A percentile compares a stretch with the other conserved stretches of the same genome.
Conservation (phyloP, 2,797 vertebrate species). For the Oreochromis grahami region DNA sequence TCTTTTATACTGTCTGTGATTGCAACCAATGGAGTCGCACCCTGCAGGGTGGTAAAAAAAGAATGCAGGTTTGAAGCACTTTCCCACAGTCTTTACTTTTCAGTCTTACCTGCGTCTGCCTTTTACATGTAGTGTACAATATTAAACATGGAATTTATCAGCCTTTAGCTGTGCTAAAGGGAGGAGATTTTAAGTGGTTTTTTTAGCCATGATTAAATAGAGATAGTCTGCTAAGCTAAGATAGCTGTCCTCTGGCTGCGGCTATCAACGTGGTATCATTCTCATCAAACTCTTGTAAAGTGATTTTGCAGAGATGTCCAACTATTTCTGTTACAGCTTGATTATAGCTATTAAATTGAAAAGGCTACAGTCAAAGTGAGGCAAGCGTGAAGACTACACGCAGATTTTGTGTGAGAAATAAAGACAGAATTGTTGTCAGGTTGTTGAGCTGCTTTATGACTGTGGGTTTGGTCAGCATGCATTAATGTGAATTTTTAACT, state of each 20-base stretch:
- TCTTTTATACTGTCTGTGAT: not conserved
- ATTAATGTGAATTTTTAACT: constrained; percentile 19
- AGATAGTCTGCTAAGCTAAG: not conserved
- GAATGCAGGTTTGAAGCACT: not conserved
- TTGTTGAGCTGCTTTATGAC: not conserved
- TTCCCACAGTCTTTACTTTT: not conserved
- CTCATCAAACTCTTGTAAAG: not conserved
- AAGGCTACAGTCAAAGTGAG: not conserved
- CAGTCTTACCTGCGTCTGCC: not conserved
- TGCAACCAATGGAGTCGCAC: not conserved
- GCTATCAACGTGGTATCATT: not conserved
- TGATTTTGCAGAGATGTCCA: not conserved
- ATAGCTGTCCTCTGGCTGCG: not conserved
- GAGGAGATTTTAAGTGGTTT: not conserved
- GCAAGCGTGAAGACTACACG: not conserved
- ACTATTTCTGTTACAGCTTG: not conserved
- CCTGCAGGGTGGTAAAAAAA: not conserved
- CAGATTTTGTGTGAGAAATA: not conserved
- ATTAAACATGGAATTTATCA: not conserved
- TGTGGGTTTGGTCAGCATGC: constrained; percentile 18
- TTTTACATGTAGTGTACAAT: not conserved
- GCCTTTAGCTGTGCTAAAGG: not conserved
- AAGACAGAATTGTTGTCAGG: not conserved
- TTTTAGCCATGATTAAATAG: not conserved
- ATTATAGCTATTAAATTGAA: not conserved